Evolutionary conservation across 2,888 invertebrate species (phyloP).

Genomic region (Xanthorhoe spadicearia): DNA sequence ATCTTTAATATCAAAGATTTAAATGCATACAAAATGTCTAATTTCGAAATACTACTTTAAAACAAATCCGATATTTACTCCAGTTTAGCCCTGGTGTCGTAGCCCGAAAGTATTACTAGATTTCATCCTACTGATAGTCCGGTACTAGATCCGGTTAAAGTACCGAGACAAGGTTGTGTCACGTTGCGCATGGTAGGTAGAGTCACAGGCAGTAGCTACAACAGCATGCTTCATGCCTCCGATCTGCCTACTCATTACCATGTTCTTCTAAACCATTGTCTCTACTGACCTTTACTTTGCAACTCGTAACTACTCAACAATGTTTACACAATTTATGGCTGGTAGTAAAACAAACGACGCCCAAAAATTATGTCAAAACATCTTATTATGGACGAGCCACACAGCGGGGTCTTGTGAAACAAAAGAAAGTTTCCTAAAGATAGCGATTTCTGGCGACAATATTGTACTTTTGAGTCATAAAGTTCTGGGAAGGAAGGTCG

Average conservation of each 20-base stretch:
- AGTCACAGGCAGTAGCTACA: slow-evolving; percentile 26
- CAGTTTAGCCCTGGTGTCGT: no score
- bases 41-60: no score
- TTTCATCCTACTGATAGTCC: no score
- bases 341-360: slow-evolving; percentile 42
- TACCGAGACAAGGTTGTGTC: no score
- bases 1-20: no score
- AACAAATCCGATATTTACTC: no score
- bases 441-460: slow-evolving; percentile 55
- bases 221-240: slow-evolving; percentile 30
- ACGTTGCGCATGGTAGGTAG: neutral
- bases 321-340: slow-evolving; percentile 44
- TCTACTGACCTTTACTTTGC: slow-evolving; percentile 48
- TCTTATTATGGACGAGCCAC: slow-evolving; percentile 62
- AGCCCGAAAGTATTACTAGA: no score
- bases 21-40: no score
- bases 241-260: slow-evolving; percentile 49
- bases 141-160: no score
- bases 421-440: slow-evolving; percentile 66
- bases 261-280: slow-evolving; percentile 49
- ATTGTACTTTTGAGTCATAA: slow-evolving; percentile 67
- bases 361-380: slow-evolving; percentile 65
- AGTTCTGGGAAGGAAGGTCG: slow-evolving; percentile 77
- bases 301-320: slow-evolving; percentile 48
- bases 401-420: slow-evolving; percentile 64